Base-by-base conservation (phyloP, 2,888 invertebrate genomes). In the Leptura quadrifasciata region DNA sequence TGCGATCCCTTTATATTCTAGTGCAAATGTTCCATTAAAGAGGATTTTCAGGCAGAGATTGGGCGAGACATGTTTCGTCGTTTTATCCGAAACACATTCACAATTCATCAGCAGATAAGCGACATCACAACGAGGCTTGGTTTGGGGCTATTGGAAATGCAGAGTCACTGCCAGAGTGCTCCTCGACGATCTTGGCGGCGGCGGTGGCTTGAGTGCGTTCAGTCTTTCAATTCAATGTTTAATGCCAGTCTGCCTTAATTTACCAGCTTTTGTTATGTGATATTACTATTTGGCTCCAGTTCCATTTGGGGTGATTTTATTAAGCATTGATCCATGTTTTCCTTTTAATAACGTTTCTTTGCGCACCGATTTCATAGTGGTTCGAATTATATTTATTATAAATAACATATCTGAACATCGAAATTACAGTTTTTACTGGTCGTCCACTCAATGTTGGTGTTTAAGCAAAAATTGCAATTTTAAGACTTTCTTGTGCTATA, bases 321-420 rank as follows among this genome's bases (percentile, higher is more conserved):
- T 72, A 79, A 75, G 75, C 80, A 78, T 58, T 74, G 69, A 63
- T 74, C 79, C 74, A 73, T 75, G 77, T 79, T 77, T 81, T 76
- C 67, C 81, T 76, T 76, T 79, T 79, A 79, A 78, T 60, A 78
- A 76, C 78, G 35, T 81, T 81, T 81, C 80, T 82, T 78, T 75
- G 74, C 76, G 79, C 70, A 55, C 52, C 47, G 69, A 60, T 77
- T 68, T 72, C 58, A 58, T 52, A 52, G 31, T 75, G 77, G 81
- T 81, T 74, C 68, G 60, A 63, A 17, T 70, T 65, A 63, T 64
- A 77, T 77, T 77, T 75, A 75, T 73, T 75, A 75, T 73, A 77
- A 75, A 75, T 75, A 75, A 73, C 55, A 75, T n/a, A n/a, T n/a
- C n/a, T n/a, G n/a, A n/a, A n/a, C n/a, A n/a, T n/a, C n/a, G n/a